A percentile compares a stretch with the other conserved stretches of the same genome.
Conservation (phyloP, 2,113 vertebrate genomes). For the Nesogale talazaci region DNA sequence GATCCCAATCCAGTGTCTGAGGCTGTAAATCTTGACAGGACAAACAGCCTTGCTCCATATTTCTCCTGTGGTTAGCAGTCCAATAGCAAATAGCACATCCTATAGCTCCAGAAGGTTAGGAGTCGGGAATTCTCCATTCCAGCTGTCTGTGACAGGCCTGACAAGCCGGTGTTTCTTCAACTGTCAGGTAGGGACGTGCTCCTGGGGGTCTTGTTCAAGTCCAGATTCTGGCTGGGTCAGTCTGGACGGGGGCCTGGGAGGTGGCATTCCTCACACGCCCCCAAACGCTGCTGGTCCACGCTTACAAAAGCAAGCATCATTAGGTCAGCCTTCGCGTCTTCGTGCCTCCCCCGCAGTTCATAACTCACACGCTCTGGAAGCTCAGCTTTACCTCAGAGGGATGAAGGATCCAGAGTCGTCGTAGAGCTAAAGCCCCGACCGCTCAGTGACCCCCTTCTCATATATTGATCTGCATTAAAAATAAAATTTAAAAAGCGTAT, state of each 20-base stretch:
- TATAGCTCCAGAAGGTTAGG: neutral
- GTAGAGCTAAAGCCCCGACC: neutral
- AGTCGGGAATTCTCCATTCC: neutral
- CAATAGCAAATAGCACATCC: too few species aligned
- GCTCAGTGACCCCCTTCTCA: neutral
- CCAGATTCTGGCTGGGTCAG: neutral
- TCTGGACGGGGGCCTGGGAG: neutral
- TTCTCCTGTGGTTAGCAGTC: too few species aligned
- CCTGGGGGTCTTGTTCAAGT: neutral
- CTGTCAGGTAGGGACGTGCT: too few species aligned
- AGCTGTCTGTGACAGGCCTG: neutral
- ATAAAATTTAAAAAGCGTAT: too few species aligned
- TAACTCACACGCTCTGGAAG: neutral
- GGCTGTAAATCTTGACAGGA: too few species aligned
- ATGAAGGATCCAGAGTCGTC: neutral
- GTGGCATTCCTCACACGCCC: neutral
- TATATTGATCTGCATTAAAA: too few species aligned
- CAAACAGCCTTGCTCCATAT: too few species aligned
- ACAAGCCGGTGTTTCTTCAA: neutral
- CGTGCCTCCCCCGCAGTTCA: neutral
- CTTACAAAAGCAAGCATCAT: too few species aligned
- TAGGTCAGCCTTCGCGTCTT: neutral
- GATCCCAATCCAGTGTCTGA: too few species aligned
- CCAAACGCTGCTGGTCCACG: neutral
- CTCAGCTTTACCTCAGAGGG: neutral